Percentiles rank a stretch among this genome's conserved stretches.
These are phyloP conservation scores for Athene noctua DNA, from an alignment of 2,113 vertebrate genomes.

Conservation along the genomic window DNA sequence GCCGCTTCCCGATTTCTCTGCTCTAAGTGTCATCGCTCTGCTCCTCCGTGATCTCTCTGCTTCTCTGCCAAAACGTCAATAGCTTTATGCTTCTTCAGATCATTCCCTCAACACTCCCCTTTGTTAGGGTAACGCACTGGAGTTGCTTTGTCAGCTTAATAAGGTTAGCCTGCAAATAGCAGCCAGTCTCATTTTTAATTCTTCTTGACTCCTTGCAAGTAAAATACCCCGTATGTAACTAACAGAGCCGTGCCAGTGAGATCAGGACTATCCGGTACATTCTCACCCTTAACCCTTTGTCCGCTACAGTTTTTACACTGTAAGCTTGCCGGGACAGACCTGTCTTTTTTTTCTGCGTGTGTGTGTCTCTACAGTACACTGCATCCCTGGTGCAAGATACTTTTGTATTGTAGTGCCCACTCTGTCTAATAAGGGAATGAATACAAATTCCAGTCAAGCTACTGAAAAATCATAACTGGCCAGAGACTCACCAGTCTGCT, in stretches of 20 bases:
- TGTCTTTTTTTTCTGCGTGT: not conserved
- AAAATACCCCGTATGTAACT: not conserved
- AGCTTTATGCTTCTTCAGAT: not conserved
- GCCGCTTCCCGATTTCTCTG: not conserved
- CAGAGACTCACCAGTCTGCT: not conserved
- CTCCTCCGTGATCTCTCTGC: not conserved
- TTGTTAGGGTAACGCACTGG: not conserved
- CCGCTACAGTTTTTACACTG: not conserved
- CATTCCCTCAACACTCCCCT: not conserved
- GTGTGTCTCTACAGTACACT: not conserved
- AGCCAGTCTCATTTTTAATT: not conserved
- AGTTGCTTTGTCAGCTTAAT: not conserved
- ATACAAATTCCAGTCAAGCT: not conserved
- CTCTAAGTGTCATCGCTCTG: not conserved
- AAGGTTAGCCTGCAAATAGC: not conserved
- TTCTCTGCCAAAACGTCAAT: not conserved
- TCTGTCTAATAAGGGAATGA: not conserved
- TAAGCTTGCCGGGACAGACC: not conserved
- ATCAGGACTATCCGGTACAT: not conserved
- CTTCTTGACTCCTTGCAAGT: not conserved
- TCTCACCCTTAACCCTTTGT: not conserved
- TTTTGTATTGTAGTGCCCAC: not conserved
- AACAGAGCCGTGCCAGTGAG: not conserved
- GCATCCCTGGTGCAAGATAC: not conserved
- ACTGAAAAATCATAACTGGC: not conserved